Evolutionary conservation across 1,140 invertebrate genomes (phyloP).

Genomic region (Proctacanthus coquilletti): DNA sequence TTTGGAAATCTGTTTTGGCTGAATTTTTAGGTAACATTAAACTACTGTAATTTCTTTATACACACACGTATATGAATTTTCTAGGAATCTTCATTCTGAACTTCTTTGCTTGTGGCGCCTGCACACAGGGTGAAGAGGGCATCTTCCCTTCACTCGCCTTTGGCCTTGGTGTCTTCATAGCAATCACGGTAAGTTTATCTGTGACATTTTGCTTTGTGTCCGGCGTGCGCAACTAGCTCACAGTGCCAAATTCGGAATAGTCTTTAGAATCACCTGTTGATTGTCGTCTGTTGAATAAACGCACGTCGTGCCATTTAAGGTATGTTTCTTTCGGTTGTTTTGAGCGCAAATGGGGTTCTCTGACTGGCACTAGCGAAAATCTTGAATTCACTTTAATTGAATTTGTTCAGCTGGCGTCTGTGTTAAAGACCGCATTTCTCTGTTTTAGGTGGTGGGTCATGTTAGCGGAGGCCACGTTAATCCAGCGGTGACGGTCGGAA

Average conservation of each 20-base stretch:
- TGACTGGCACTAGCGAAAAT: not conserved
- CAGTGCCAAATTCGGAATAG: not conserved
- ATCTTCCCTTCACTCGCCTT: conserved; percentile 74
- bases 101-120: conserved; percentile 69
- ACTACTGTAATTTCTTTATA: not conserved
- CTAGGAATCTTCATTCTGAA: conserved; percentile 67
- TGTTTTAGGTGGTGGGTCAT: conserved; percentile 61
- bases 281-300: too few species aligned
- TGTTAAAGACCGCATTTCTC: not conserved
- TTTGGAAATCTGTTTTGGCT: conserved; percentile 55
- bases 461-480: conserved; percentile 84
- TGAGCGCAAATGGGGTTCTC: too few species aligned
- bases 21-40: conserved; percentile 48
- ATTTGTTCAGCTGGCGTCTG: not conserved
- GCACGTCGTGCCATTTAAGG: too few species aligned
- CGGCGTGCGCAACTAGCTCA: not conserved
- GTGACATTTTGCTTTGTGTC: not conserved
- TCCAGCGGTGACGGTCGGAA: conserved; percentile 71
- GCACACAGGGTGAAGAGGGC: conserved; percentile 36
- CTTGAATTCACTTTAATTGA: not conserved
- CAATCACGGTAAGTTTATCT: conserved; percentile 47
- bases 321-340: too few species aligned
- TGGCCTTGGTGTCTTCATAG: conserved; percentile 67
- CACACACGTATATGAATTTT: too few species aligned
- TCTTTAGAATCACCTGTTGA: too few species aligned